Evolutionary conservation across 2,113 vertebrate species (phyloP).

Genomic region (Bucco capensis): DNA sequence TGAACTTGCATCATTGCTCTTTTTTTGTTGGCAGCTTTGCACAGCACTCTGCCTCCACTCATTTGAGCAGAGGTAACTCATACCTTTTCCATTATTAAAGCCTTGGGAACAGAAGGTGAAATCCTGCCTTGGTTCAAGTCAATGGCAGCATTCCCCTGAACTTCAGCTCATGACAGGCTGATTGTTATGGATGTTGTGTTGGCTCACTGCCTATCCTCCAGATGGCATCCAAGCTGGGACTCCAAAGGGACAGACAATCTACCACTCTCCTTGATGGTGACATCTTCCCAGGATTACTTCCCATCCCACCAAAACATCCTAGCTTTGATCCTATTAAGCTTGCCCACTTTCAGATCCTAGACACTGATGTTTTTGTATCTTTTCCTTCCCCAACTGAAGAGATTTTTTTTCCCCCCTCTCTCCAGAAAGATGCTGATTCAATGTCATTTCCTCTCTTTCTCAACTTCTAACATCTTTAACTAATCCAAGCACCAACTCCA

Average conservation of each 20-base stretch:
- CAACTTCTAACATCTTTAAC: not conserved
- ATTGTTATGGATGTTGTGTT: not conserved
- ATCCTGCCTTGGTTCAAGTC: constrained; percentile 5
- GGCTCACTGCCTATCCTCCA: constrained; percentile 39
- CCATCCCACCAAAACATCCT: not conserved
- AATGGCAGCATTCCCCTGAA: not conserved
- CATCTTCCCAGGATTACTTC: not conserved
- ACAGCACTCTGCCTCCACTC: not conserved
- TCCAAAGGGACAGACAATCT: not conserved
- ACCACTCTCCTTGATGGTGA: not conserved
- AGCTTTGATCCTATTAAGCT: not conserved
- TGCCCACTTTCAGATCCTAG: not conserved
- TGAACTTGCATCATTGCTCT: not conserved
- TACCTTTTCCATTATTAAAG: constrained; percentile 64
- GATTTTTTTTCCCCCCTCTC: not conserved
- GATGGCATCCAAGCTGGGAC: constrained; percentile 46
- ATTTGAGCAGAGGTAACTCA: constrained; percentile 41
- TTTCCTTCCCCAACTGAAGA: not conserved
- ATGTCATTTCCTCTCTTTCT: not conserved
- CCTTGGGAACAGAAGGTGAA: constrained; percentile 38
- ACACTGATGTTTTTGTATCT: not conserved
- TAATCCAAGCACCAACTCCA: not conserved
- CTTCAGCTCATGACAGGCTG: not conserved
- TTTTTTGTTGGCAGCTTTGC: not conserved
- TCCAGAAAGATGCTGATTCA: not conserved